Evolutionary conservation across 2,113 vertebrate species (phyloP).

Genomic region (Uropsilus gracilis): DNA sequence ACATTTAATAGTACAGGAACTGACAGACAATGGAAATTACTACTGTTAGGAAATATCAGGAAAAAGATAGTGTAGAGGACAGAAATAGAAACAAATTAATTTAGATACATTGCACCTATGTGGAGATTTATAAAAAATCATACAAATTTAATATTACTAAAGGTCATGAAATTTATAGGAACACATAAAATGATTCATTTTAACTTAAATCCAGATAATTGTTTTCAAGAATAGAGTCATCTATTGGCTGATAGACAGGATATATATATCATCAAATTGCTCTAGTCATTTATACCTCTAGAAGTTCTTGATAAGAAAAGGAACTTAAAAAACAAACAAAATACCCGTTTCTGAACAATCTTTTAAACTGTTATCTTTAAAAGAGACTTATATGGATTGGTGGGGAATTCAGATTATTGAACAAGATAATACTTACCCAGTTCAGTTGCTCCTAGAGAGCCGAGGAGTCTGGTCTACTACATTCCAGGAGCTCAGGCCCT

Average conservation of each 20-base stretch:
- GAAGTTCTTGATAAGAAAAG: background rate
- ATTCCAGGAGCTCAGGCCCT: too few relatives aligned
- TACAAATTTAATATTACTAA: background rate
- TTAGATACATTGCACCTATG: background rate
- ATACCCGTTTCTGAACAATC: background rate
- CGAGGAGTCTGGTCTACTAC: too few relatives aligned
- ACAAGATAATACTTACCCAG: background rate
- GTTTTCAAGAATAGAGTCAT: background rate
- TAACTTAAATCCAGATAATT: background rate
- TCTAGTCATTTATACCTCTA: too few relatives aligned
- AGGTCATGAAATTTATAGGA: background rate
- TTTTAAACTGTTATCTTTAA: background rate
- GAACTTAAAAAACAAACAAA: background rate
- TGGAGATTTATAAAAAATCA: background rate
- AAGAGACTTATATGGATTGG: background rate
- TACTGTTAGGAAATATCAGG: background rate
- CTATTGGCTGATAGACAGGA: background rate
- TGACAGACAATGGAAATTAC: background rate
- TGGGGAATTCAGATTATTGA: background rate
- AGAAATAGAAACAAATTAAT: background rate
- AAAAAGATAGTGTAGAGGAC: background rate
- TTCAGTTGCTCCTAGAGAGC: too few relatives aligned
- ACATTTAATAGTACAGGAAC: background rate
- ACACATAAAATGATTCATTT: background rate
- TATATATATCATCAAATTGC: background rate